Conservation (phyloP, 2,113 vertebrate species). For the Pavo muticus region DNA sequence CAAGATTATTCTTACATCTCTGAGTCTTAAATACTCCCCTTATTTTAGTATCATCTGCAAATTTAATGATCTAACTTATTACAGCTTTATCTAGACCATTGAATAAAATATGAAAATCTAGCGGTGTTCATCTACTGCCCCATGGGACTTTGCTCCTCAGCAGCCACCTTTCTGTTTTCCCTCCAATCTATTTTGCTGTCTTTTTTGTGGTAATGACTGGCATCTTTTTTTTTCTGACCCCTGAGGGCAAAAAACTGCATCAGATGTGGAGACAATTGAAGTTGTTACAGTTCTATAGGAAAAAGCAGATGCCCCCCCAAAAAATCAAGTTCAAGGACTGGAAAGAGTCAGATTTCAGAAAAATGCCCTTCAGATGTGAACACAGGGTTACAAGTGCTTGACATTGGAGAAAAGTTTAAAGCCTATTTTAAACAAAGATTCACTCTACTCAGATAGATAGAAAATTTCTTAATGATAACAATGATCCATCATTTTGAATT, state of each 20-base stretch:
- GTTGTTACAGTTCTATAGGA: background rate
- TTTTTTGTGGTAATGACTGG: background rate
- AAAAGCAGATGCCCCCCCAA: background rate
- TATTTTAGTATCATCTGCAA: constrained; percentile 63
- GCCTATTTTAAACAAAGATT: background rate
- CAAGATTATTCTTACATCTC: constrained; percentile 51
- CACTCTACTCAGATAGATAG: background rate
- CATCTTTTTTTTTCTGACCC: background rate
- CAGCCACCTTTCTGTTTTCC: background rate
- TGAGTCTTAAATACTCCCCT: constrained; percentile 38
- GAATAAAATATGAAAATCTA: constrained; percentile 66
- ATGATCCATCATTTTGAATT: constrained; percentile 22
- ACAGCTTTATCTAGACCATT: constrained; percentile 44
- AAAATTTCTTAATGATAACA: background rate
- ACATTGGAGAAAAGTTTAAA: background rate
- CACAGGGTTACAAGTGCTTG: background rate
- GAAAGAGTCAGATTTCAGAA: background rate
- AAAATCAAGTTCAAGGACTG: background rate
- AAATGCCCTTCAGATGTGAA: background rate
- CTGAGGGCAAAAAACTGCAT: background rate
- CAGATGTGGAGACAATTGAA: background rate
- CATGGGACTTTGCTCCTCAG: background rate
- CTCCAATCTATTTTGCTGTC: background rate
- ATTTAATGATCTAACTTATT: constrained; percentile 66
- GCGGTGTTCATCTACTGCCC: constrained; percentile 26